Evolutionary conservation across 2,113 vertebrate species (phyloP).

Genomic region (Progne subis): DNA sequence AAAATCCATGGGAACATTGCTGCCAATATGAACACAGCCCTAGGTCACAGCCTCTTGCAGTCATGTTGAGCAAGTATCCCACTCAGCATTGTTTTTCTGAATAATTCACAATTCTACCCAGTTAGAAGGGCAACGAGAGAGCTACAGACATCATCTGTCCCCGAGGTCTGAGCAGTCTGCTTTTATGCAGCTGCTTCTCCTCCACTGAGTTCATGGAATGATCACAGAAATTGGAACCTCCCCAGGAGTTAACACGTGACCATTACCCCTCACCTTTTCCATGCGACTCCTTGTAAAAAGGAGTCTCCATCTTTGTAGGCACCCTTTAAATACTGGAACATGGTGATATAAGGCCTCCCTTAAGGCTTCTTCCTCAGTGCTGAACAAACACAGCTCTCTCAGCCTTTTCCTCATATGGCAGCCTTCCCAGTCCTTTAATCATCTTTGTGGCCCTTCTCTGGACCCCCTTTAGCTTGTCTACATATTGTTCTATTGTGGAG

Average conservation of each 20-base stretch:
- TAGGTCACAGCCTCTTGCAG: neutral
- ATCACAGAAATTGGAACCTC: neutral
- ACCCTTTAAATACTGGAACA: neutral
- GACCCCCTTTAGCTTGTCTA: neutral
- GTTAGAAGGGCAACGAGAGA: neutral
- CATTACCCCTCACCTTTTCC: neutral
- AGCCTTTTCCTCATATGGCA: neutral
- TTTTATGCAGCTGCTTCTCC: conserved; percentile 5
- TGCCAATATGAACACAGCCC: neutral
- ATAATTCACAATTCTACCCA: neutral
- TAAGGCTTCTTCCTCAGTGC: neutral
- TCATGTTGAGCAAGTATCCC: neutral
- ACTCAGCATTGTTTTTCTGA: neutral
- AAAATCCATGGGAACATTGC: neutral
- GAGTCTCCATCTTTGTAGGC: neutral
- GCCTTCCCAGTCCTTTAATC: neutral
- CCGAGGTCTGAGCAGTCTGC: neutral
- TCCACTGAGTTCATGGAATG: neutral
- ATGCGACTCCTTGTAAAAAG: neutral
- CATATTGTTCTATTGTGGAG: fast-evolving
- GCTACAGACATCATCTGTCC: neutral
- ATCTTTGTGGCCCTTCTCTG: neutral
- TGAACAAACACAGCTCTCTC: neutral
- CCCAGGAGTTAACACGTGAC: neutral
- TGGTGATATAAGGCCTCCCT: neutral